Conservation (phyloP, 2,113 vertebrate species). For the Saguinus imperator region DNA sequence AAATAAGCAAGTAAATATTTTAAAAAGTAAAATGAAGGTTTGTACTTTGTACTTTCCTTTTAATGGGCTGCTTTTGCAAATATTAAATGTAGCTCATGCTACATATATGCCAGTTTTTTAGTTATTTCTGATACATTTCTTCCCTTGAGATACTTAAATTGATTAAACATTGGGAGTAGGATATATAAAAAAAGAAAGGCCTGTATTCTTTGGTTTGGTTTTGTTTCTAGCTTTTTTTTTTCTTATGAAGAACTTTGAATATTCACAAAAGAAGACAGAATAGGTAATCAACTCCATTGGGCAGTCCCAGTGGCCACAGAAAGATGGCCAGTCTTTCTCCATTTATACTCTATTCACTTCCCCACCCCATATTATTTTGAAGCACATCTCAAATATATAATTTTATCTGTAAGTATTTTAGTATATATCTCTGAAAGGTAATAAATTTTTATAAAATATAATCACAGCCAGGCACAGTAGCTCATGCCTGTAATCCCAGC, state of each 20-base stretch:
- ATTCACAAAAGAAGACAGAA: not conserved
- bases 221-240: constrained; percentile 17
- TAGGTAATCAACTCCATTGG: not conserved
- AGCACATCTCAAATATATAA: not conserved
- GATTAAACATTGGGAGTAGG: not conserved
- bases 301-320: not conserved
- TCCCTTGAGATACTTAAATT: constrained; percentile 35
- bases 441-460: not conserved
- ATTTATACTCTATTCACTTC: accelerated
- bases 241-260: not conserved
- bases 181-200: constrained; percentile 37
- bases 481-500: too few species aligned
- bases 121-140: not conserved
- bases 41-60: not conserved
- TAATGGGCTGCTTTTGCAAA: constrained; percentile 24
- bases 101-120: not conserved
- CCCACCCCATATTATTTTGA: not conserved
- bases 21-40: not conserved
- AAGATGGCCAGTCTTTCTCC: not conserved
- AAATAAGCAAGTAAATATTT: not conserved
- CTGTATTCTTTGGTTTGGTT: not conserved
- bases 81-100: not conserved
- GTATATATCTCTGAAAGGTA: not conserved
- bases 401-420: constrained; percentile 24
- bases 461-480: too few species aligned